Conservation (phyloP, 2,113 vertebrate genomes). For the Cervus canadensis region DNA sequence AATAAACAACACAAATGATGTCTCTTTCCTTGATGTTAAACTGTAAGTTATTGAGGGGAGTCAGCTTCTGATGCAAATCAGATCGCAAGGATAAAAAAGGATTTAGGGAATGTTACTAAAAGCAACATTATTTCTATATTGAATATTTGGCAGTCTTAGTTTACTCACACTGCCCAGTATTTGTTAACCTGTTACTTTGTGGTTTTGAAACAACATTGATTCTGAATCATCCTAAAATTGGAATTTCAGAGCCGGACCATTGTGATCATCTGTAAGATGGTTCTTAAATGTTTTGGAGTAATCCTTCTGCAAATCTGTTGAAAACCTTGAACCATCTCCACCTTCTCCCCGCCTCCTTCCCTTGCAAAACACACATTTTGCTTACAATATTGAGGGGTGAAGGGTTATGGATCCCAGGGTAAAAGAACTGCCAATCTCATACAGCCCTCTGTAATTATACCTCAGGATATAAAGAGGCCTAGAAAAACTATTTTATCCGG, state of each 20-base stretch:
- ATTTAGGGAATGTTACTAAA: constrained; percentile 22
- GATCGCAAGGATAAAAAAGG: background rate
- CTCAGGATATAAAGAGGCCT: background rate
- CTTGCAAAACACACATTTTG: background rate
- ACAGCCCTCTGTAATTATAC: background rate
- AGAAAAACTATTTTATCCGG: constrained; percentile 17
- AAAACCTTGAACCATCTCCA: background rate
- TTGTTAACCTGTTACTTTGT: background rate
- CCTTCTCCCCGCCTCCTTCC: accelerated
- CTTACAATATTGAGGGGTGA: background rate
- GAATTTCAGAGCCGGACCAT: background rate
- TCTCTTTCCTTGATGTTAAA: background rate
- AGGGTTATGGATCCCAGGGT: background rate
- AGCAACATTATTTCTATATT: background rate
- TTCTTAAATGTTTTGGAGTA: constrained; percentile 19
- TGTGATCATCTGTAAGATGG: background rate
- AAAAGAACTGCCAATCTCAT: background rate
- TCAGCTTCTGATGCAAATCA: background rate
- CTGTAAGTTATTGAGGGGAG: background rate
- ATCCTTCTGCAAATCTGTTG: background rate
- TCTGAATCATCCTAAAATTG: background rate
- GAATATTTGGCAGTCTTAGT: background rate
- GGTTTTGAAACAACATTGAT: background rate
- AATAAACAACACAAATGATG: background rate
- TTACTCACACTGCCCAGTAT: too few species aligned